phyloP scores from a whole-genome alignment of 2,797 vertebrate species.

The Diglossa cyanea region DNA sequence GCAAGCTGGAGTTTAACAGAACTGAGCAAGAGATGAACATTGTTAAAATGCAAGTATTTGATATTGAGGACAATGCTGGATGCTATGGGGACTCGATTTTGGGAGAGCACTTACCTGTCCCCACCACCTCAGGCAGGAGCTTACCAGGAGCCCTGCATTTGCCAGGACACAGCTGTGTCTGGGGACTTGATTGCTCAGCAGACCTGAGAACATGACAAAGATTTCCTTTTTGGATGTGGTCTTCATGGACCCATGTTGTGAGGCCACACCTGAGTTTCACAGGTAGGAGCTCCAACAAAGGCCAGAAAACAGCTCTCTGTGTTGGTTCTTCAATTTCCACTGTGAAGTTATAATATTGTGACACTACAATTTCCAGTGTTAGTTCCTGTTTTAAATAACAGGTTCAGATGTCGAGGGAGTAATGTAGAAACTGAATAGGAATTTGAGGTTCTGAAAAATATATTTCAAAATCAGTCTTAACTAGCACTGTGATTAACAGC shows the following conservation, averaged over 20 bases:
- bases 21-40: background rate
- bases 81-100: background rate
- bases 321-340: background rate
- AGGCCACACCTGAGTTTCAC: background rate
- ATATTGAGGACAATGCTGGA: background rate
- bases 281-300: background rate
- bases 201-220: background rate
- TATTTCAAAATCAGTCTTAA: background rate
- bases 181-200: background rate
- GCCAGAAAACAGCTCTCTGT: background rate
- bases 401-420: background rate
- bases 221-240: background rate
- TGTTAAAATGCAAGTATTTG: background rate
- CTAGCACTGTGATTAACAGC: background rate
- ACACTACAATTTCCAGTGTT: background rate
- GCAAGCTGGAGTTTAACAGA: background rate
- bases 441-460: background rate
- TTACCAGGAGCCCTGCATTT: background rate
- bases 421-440: background rate
- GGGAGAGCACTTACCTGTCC: background rate
- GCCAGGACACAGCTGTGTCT: background rate
- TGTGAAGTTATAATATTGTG: background rate
- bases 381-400: background rate
- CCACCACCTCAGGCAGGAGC: fast-evolving
- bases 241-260: background rate